phyloP scores from a whole-genome alignment of 2,888 invertebrate species.

The Amblyjoppa fuscipennis region DNA sequence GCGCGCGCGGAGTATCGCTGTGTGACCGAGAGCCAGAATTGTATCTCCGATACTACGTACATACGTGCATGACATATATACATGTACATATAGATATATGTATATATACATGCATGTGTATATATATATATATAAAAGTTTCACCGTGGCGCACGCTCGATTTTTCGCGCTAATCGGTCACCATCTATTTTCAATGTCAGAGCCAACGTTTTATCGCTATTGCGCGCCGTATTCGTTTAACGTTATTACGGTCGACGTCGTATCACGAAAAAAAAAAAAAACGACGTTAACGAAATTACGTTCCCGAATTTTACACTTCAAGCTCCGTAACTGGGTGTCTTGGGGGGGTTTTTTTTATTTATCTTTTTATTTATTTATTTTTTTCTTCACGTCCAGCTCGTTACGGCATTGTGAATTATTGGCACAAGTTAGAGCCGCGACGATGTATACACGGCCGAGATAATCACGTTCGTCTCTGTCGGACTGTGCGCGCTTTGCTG shows the following conservation, averaged over 20 bases:
- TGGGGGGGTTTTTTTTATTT: neutral
- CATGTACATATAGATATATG: neutral
- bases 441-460: conserved; percentile 39
- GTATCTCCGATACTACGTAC: conserved; percentile 27
- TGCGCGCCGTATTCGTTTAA: conserved; percentile 27
- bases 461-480: conserved; percentile 44
- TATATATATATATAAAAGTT: conserved; percentile 27
- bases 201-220: conserved; percentile 2
- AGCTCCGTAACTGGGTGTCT: neutral
- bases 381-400: conserved; percentile 8
- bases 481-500: conserved; percentile 59
- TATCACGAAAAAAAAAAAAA: neutral
- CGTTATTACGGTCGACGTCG: neutral
- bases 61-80: conserved; percentile 14
- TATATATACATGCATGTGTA: neutral
- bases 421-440: neutral
- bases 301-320: conserved; percentile 30
- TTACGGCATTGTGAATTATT: neutral
- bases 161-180: conserved; percentile 47
- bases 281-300: conserved; percentile 42
- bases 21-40: conserved; percentile 31
- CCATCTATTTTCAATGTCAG: conserved; percentile 38
- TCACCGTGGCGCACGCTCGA: conserved; percentile 44
- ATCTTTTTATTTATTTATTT: conserved; percentile 3
- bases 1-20: neutral